These are phyloP conservation scores for Lampris megalopsis DNA, from an alignment of 2,113 vertebrate genomes.

Conservation along the genomic window DNA sequence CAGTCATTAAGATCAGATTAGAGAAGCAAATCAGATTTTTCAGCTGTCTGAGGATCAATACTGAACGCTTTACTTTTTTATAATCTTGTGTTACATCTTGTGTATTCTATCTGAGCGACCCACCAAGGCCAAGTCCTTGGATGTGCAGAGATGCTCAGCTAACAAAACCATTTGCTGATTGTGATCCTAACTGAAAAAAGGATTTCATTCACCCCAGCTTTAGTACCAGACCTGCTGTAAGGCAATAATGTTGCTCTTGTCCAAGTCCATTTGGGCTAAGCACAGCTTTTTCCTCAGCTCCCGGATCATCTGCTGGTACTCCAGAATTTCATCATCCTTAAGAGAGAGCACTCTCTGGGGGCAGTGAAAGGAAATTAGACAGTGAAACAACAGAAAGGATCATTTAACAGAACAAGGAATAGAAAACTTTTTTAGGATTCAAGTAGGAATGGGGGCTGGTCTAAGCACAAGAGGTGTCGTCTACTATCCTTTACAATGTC, in stretches of 20 bases:
- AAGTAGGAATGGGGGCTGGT: no score
- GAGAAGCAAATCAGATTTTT: no score
- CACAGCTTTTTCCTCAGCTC: slow-evolving; percentile 90
- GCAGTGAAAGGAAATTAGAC: slow-evolving; percentile 47
- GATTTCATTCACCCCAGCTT: not conserved
- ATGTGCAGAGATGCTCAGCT: no score
- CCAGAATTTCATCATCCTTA: slow-evolving; percentile 92
- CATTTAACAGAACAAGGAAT: not conserved
- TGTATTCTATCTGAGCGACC: no score
- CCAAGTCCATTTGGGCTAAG: slow-evolving; percentile 88
- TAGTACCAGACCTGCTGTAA: slow-evolving; percentile 89
- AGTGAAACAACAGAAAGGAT: not conserved
- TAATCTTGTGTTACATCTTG: no score
- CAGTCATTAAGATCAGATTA: no score
- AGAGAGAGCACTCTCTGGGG: slow-evolving; percentile 87
- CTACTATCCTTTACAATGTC: no score
- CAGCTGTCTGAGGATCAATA: no score
- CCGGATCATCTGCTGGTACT: slow-evolving; percentile 92
- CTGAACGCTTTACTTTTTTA: no score
- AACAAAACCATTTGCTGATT: no score
- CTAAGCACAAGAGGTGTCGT: no score
- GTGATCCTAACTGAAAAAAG: not conserved
- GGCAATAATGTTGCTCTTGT: slow-evolving; percentile 89
- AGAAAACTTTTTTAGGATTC: not conserved
- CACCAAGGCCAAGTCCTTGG: no score